Base-by-base conservation (phyloP, 1,140 invertebrate species). In the Microplitis demolitor region DNA sequence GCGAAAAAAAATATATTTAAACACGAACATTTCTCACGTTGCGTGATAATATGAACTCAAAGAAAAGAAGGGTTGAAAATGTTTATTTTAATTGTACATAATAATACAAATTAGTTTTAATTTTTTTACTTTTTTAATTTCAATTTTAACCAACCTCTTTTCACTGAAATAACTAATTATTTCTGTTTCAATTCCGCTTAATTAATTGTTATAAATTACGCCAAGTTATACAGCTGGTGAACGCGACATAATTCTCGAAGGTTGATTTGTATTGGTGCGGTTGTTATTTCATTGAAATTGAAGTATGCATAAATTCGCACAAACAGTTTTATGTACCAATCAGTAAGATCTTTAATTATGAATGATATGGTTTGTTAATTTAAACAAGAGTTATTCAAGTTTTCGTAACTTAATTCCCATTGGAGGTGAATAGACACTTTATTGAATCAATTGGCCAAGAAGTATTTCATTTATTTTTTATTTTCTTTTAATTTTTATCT, bases 331-430 rank as follows among this genome's bases (percentile, higher is more conserved):
- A 37, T 62, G 24, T 34, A 31, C 11, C 45, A 5, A n/a, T 16
- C 39, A 61, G 34, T 60, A 61, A 66, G 56, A 78, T 77, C 78
- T 74, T 75, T 75, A 71, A 45, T 71, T 74, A 71, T 70, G 72
- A 77, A 78, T 76, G 75, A 72, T 51, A 63, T 67, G 66, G 70
- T 72, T 24, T 73, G 71, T 73, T 80, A 75, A 80, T 82, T 79
- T 78, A 78, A 79, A 78, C 77, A 51, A 60, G 14, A 77, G 74
- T 76, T 78, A 79, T 78, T 77, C 76, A 79, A 69, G 54, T 50
- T 14, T 16, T 67, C 5, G 16, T 14, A 68, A 37, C 8, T 14
- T 34, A 37, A 68, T n/a, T 45, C 39, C 39, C 39, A 45, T 9
- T 6, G 39, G 39, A 45, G 11, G 6, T 45, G 11, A 45, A 45